phyloP scores from a whole-genome alignment of 2,113 vertebrate genomes.

The Camelus bactrianus region DNA sequence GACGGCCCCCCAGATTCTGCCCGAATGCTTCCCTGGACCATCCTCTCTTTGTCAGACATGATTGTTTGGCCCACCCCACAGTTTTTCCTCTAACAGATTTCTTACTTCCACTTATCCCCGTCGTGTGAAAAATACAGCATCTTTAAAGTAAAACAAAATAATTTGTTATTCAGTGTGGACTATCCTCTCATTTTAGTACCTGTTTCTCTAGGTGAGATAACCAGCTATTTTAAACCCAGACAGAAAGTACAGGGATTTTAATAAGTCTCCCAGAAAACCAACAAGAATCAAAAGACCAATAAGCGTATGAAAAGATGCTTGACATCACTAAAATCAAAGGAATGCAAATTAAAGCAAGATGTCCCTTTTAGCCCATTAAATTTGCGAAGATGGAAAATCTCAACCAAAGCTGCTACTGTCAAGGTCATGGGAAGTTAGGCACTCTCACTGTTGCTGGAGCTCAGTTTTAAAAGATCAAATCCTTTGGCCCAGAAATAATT shows the following conservation, averaged over 20 bases:
- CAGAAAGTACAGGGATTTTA: slow-evolving; percentile 2
- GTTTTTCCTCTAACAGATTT: background rate
- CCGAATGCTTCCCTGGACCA: background rate
- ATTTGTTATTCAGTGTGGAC: background rate
- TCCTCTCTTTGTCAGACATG: background rate
- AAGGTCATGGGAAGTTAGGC: background rate
- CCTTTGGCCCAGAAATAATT: background rate
- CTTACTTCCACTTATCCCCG: background rate
- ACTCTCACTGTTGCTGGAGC: background rate
- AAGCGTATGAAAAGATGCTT: slow-evolving; percentile 4
- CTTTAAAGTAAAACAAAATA: slow-evolving; percentile 52
- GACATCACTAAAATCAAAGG: background rate
- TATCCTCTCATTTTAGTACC: background rate
- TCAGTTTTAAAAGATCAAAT: background rate
- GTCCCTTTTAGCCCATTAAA: background rate
- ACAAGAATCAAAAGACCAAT: background rate
- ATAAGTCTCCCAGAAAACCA: background rate
- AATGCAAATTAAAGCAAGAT: slow-evolving; percentile 34
- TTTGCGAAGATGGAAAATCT: background rate
- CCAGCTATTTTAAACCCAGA: slow-evolving; percentile 4
- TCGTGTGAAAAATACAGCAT: background rate
- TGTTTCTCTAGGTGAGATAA: background rate
- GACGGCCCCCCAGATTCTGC: background rate
- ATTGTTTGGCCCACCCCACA: background rate
- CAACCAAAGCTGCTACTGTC: background rate